A percentile compares a stretch with the other conserved stretches of the same genome.
These are phyloP conservation scores for Drosophila cardini DNA, from an alignment of 1,140 invertebrate genomes.

Conservation along the genomic window DNA sequence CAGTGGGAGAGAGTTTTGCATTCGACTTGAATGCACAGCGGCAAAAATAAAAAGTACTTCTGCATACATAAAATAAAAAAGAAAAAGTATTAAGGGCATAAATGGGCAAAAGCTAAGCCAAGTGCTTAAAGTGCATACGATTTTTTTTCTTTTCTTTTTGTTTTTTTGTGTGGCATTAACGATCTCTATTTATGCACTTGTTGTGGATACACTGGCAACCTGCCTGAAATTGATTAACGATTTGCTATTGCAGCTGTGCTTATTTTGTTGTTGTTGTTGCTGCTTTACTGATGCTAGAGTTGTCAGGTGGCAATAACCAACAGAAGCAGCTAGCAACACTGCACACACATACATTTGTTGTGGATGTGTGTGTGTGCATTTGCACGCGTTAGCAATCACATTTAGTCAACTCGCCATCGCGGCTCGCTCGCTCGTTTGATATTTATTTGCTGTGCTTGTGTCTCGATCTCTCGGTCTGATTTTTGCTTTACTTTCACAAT, in stretches of 20 bases:
- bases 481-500: constrained; percentile 63
- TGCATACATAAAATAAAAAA: not conserved
- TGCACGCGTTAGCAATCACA: constrained; percentile 35
- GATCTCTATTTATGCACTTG: constrained; percentile 50
- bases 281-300: constrained; percentile 16
- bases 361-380: not conserved
- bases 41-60: constrained; percentile 11
- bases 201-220: constrained; percentile 30
- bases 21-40: constrained; percentile 3
- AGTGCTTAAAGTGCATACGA: constrained; percentile 4
- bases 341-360: not conserved
- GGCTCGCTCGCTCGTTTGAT: constrained; percentile 16
- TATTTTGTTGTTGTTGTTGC: constrained; percentile 21
- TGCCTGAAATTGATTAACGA: constrained; percentile 63
- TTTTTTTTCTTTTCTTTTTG: not conserved
- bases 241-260: constrained; percentile 53
- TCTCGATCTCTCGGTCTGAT: constrained; percentile 44
- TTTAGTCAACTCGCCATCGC: constrained; percentile 43
- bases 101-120: constrained; percentile 29
- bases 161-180: constrained; percentile 23
- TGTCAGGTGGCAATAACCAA: constrained; percentile 38
- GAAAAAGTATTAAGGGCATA: constrained; percentile 43
- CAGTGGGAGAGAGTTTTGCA: constrained; percentile 31
- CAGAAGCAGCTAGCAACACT: constrained; percentile 35
- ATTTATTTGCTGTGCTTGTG: constrained; percentile 2